Conservation (phyloP, 2,888 invertebrate species). For the Oscheius sp. region DNA sequence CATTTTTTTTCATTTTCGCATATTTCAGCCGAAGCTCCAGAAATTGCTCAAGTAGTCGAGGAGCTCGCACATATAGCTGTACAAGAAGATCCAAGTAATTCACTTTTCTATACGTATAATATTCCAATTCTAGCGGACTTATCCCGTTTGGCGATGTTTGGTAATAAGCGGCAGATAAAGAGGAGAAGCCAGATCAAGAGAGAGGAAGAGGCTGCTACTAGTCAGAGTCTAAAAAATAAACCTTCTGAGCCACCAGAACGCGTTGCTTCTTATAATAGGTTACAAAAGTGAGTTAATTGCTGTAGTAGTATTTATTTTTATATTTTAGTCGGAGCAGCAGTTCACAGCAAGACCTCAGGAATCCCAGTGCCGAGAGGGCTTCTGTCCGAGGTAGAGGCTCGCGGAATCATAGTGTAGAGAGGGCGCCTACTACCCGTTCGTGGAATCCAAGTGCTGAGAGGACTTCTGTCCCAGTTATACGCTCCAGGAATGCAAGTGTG, state of each 20-base stretch:
- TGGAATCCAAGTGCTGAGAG: neutral
- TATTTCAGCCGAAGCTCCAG: neutral
- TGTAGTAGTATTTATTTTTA: neutral
- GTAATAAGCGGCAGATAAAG: neutral
- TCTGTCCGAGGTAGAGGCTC: too few species aligned
- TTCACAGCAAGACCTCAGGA: too few species aligned
- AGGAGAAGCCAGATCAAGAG: constrained; percentile 2
- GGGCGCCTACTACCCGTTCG: too few species aligned
- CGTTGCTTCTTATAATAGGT: neutral
- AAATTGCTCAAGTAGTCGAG: neutral
- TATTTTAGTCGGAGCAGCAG: too few species aligned
- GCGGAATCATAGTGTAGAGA: too few species aligned
- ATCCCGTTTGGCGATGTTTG: constrained; percentile 1
- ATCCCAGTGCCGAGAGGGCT: too few species aligned
- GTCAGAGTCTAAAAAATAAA: neutral
- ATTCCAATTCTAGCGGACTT: neutral
- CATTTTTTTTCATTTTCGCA: neutral
- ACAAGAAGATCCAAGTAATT: neutral
- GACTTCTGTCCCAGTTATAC: neutral
- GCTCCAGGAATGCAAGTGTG: too few species aligned
- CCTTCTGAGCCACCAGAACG: neutral
- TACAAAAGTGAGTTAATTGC: neutral
- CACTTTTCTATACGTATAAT: neutral
- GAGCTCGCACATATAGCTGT: neutral
- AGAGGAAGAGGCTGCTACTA: neutral